These are phyloP conservation scores for Gavialis gangeticus DNA, from an alignment of 2,113 vertebrate genomes.

Conservation along the genomic window DNA sequence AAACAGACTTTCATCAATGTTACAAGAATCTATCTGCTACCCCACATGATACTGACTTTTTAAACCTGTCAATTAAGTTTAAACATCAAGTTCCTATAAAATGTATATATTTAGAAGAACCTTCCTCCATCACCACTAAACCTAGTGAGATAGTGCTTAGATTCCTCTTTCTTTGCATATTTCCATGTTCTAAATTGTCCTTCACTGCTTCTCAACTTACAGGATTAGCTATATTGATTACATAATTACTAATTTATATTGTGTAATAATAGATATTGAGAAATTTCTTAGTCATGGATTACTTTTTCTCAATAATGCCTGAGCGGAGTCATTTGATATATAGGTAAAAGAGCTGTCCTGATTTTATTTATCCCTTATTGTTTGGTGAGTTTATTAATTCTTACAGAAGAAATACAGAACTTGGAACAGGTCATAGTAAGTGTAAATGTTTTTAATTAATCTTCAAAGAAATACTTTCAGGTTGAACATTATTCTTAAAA, in stretches of 20 bases:
- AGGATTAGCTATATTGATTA: neutral
- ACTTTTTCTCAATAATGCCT: neutral
- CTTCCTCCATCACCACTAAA: conserved; percentile 11
- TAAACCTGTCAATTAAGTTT: neutral
- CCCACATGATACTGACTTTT: neutral
- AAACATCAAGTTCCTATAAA: neutral
- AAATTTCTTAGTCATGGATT: neutral
- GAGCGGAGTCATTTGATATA: neutral
- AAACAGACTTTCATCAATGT: neutral
- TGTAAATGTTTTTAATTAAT: neutral
- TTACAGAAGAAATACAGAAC: neutral
- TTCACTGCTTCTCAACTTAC: neutral
- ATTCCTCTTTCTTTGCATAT: neutral
- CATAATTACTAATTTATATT: neutral
- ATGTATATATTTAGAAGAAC: neutral
- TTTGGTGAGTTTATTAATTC: neutral
- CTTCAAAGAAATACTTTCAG: neutral
- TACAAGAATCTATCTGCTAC: neutral
- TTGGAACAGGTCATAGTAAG: neutral
- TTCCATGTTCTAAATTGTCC: neutral
- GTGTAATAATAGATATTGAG: neutral
- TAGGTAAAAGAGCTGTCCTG: neutral
- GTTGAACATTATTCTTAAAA: neutral
- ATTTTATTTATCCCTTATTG: neutral
- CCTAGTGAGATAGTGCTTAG: neutral